These are phyloP conservation scores for Lordiphosa andalusiaca DNA, from an alignment of 2,888 invertebrate species.

Conservation along the genomic window DNA sequence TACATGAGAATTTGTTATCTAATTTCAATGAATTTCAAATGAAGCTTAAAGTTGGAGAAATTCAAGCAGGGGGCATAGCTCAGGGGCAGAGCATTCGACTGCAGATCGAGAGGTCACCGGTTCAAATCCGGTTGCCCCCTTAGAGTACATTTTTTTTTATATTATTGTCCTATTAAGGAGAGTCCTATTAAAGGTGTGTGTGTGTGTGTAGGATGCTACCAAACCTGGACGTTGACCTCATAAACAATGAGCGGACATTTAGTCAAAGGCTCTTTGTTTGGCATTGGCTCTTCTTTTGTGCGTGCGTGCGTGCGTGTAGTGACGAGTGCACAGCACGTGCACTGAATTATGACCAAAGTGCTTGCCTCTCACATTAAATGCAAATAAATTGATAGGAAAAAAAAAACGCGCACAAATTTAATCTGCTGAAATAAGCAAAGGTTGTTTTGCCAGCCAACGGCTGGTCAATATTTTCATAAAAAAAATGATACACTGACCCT, in stretches of 20 bases:
- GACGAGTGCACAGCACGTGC: constrained; percentile 36
- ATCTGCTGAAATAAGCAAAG: constrained; percentile 18
- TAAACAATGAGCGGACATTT: constrained; percentile 24
- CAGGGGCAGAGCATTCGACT: constrained; percentile 74
- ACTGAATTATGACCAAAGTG: constrained; percentile 44
- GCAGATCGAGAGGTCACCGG: constrained; percentile 75
- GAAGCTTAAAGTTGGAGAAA: neutral
- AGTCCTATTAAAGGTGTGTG: constrained; percentile 19
- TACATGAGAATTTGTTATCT: constrained; percentile 13
- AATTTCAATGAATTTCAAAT: constrained; percentile 5
- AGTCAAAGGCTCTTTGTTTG: constrained; percentile 26
- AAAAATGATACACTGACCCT: constrained; percentile 15
- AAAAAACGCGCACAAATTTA: constrained; percentile 20
- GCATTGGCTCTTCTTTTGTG: constrained; percentile 12
- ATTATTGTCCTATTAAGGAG: neutral
- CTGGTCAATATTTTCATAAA: constrained; percentile 34
- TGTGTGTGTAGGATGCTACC: constrained; percentile 5
- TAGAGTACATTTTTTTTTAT: constrained; percentile 5
- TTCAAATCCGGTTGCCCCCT: constrained; percentile 75
- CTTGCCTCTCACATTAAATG: constrained; percentile 6
- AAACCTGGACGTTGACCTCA: constrained; percentile 22
- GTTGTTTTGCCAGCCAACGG: constrained; percentile 9
- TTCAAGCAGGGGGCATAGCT: constrained; percentile 62
- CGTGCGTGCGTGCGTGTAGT: constrained; percentile 9
- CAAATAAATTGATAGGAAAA: neutral